These are phyloP conservation scores for Parapsyche elsis DNA, from an alignment of 1,140 invertebrate species.

Conservation along the genomic window DNA sequence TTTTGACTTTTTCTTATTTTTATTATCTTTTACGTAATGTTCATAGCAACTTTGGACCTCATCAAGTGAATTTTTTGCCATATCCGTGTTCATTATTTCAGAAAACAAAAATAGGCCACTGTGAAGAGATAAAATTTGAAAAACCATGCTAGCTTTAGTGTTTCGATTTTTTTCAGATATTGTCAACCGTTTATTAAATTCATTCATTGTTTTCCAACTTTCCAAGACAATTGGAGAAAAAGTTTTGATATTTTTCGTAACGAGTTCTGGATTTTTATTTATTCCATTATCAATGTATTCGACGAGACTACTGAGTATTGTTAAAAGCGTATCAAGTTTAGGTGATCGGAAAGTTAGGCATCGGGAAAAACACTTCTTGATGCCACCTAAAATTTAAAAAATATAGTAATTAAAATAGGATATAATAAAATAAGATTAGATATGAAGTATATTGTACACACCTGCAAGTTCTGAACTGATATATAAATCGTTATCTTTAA, in stretches of 20 bases:
- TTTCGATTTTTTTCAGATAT: conserved; percentile 60
- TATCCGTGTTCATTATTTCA: conserved; percentile 69
- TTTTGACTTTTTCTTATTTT: conserved; percentile 60
- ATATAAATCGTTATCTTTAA: conserved; percentile 62
- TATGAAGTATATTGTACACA: conserved; percentile 58
- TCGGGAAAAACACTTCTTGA: conserved; percentile 69
- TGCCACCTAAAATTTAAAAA: conserved; percentile 50
- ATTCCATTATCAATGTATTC: conserved; percentile 67
- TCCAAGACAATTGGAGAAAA: conserved; percentile 68
- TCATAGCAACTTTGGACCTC: conserved; percentile 78
- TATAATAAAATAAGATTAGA: conserved; percentile 33
- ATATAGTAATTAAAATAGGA: conserved; percentile 43
- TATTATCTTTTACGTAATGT: conserved; percentile 67
- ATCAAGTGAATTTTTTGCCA: conserved; percentile 73
- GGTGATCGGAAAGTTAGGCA: conserved; percentile 73
- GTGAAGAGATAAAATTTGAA: conserved; percentile 75
- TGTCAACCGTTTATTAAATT: conserved; percentile 64
- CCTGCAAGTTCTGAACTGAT: conserved; percentile 70
- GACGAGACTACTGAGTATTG: conserved; percentile 69
- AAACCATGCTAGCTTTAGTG: conserved; percentile 68
- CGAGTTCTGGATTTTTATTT: conserved; percentile 62
- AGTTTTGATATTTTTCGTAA: conserved; percentile 64
- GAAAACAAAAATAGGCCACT: conserved; percentile 79
- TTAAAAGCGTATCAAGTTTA: conserved; percentile 71
- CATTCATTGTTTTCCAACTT: conserved; percentile 72